These are phyloP conservation scores for Bubo scandiacus DNA, from an alignment of 2,113 vertebrate species.

Conservation along the genomic window DNA sequence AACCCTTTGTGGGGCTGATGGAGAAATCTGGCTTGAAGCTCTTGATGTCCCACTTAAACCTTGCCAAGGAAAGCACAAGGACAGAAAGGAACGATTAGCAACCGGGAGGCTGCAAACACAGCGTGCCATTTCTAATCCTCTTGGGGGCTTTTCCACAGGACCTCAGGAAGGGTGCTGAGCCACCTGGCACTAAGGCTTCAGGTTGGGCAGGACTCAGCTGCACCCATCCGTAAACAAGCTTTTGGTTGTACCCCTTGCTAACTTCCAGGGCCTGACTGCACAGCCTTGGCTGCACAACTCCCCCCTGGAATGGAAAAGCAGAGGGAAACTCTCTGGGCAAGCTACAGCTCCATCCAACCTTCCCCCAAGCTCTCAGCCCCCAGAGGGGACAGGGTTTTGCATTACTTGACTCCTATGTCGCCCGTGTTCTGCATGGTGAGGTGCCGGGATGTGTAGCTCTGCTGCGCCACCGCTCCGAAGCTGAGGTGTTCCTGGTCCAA, in stretches of 20 bases:
- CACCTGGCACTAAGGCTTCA: background rate
- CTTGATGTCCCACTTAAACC: constrained; percentile 84
- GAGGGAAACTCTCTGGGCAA: background rate
- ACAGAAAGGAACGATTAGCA: background rate
- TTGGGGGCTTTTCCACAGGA: background rate
- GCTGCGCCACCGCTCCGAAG: constrained; percentile 82
- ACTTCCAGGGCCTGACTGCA: background rate
- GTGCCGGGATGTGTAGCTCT: constrained; percentile 69
- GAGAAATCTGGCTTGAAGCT: constrained; percentile 77
- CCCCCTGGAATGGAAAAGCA: background rate
- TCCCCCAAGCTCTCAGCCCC: background rate
- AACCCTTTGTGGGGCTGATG: constrained; percentile 80
- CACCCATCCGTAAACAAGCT: background rate
- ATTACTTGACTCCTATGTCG: constrained; percentile 81
- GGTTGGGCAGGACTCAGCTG: background rate
- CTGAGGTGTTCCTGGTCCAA: constrained; percentile 81
- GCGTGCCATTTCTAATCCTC: background rate
- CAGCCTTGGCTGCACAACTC: background rate
- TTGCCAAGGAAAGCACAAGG: constrained; percentile 47
- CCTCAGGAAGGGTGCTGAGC: background rate
- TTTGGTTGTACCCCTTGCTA: background rate
- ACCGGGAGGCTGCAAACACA: background rate
- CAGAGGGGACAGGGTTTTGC: background rate
- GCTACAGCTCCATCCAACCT: background rate
- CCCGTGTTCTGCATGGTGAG: constrained; percentile 80